Base-by-base conservation (phyloP, 2,888 invertebrate genomes). In the Biston stratarius region DNA sequence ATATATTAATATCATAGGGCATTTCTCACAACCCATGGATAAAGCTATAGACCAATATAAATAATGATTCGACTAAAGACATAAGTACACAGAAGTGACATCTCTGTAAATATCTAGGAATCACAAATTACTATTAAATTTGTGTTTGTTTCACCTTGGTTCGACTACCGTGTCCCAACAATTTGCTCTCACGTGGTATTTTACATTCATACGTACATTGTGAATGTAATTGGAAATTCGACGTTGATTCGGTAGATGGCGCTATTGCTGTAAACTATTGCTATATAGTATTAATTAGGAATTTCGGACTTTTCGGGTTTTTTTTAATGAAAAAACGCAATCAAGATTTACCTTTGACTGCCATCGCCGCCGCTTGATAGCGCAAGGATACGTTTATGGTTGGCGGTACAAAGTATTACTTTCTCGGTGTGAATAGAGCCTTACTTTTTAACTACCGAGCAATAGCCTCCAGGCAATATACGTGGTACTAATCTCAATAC, bases 401-500 rank as follows among this genome's bases (percentile, higher is more conserved):
- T 24, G 3, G 24, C 24, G 24, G 24, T 24, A 24, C 15, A 7
- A 24, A 34, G 11, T 6, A 36, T 9, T n/a, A 6, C n/a, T 1
- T n/a, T 53, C 11, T 53, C 52, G 14, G 10, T 53, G 6, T 53
- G 36, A 51, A 51, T 38, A 10, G 52, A 53, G 38, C 52, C 38
- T 38, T 38, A 53, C 11, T 7, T 24, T 6, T 44, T 55, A 42
- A 24, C 42, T 42, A 42, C 6, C 24, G 40, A 53, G 12, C 48
- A 24, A 45, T 24, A 57, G 61, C 57, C 66, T 66, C 65, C 47
- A 40, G 66, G 61, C 57, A 45, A 24, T 2, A 24, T 60, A 61
- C 66, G 57, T 52, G 56, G 56, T 36, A 56, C 61, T 66, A 61
- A 57, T 56, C 57, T 11, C 61, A 66, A 47, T 51, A 58, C 6